These are phyloP conservation scores for Sthenelais limicola DNA, from an alignment of 2,888 invertebrate genomes.

Conservation along the genomic window DNA sequence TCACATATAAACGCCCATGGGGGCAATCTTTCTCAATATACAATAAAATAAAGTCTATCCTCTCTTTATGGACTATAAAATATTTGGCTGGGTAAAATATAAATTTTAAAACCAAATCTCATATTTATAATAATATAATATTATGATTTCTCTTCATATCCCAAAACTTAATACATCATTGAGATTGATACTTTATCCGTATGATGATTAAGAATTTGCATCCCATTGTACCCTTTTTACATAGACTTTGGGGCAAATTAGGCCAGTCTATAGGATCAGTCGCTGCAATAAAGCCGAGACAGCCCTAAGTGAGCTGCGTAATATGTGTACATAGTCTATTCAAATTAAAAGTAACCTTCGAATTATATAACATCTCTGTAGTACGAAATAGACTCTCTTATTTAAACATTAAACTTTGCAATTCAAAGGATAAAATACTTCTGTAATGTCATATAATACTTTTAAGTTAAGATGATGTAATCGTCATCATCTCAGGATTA, in stretches of 20 bases:
- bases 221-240: constrained; percentile 23
- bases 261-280: constrained; percentile 19
- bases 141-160: constrained; percentile 46
- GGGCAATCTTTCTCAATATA: constrained; percentile 46
- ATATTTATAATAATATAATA: constrained; percentile 43
- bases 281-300: constrained; percentile 10
- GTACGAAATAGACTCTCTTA: constrained; percentile 42
- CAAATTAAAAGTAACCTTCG: constrained; percentile 34
- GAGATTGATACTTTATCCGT: constrained; percentile 31
- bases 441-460: constrained; percentile 42
- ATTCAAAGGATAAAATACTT: constrained; percentile 43
- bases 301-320: not conserved
- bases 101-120: constrained; percentile 54
- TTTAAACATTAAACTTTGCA: constrained; percentile 38
- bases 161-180: constrained; percentile 41
- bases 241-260: constrained; percentile 32
- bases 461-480: constrained; percentile 35
- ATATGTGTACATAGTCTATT: constrained; percentile 28
- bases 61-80: constrained; percentile 52
- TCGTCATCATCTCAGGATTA: constrained; percentile 2
- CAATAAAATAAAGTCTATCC: constrained; percentile 50
- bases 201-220: constrained; percentile 36
- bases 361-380: constrained; percentile 36
- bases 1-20: constrained; percentile 37
- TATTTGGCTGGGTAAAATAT: constrained; percentile 56